phyloP scores from a whole-genome alignment of 2,113 vertebrate species.

The Ginglymostoma cirratum region DNA sequence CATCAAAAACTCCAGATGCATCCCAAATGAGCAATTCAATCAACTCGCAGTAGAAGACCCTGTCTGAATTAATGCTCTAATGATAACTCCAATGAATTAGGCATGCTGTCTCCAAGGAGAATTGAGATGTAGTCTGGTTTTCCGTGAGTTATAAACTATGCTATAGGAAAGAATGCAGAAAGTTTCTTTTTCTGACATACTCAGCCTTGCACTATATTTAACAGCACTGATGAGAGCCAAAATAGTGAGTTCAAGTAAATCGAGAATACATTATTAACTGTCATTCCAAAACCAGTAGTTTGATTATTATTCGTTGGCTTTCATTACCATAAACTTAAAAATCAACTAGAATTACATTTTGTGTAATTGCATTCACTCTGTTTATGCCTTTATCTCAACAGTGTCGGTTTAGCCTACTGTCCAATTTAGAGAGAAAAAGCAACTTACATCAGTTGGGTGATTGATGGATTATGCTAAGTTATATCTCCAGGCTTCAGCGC shows the following conservation, averaged over 20 bases:
- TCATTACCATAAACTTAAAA: background rate
- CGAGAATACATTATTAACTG: background rate
- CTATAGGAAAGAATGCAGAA: background rate
- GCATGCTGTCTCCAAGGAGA: conserved; percentile 16
- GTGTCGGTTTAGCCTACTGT: background rate
- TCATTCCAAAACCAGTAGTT: background rate
- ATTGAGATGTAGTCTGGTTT: background rate
- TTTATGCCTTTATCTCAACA: background rate
- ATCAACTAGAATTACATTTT: background rate
- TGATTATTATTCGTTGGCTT: background rate
- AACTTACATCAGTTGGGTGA: too few species aligned
- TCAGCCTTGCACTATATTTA: background rate
- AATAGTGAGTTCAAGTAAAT: background rate
- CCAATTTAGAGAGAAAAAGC: too few species aligned
- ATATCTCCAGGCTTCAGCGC: background rate
- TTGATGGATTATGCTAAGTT: too few species aligned
- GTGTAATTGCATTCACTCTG: background rate
- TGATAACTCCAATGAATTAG: conserved; percentile 6
- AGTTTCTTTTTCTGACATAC: background rate
- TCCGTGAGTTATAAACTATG: background rate
- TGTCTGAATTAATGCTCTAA: conserved; percentile 3
- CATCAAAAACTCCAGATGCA: background rate
- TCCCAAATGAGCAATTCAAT: background rate
- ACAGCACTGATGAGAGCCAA: background rate
- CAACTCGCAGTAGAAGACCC: background rate